phyloP scores from a whole-genome alignment of 2,113 vertebrate genomes.

The Lonchura striata region DNA sequence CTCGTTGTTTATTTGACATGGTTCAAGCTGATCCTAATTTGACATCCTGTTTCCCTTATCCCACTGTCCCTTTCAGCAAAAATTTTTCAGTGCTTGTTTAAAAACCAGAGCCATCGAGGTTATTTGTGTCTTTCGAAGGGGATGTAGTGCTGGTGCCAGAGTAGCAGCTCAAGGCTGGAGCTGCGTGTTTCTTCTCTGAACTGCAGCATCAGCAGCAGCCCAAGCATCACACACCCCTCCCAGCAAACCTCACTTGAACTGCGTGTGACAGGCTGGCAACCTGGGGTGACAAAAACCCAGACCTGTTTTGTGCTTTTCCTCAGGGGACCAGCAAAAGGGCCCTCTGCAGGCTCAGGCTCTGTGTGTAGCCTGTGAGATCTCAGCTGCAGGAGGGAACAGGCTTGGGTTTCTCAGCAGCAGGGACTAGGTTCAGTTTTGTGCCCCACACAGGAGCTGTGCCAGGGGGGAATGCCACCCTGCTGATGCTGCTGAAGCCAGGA shows the following conservation, averaged over 20 bases:
- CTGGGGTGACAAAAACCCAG: neutral
- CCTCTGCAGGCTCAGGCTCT: accelerated
- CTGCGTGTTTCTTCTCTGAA: neutral
- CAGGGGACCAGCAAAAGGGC: neutral
- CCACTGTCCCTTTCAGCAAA: constrained; percentile 21
- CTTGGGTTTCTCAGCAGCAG: neutral
- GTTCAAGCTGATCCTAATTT: constrained; percentile 46
- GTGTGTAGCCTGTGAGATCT: neutral
- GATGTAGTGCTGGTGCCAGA: neutral
- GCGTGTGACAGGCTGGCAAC: neutral
- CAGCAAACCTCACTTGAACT: neutral
- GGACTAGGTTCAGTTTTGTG: neutral
- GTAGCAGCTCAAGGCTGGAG: neutral
- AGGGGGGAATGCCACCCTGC: neutral
- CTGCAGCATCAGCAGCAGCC: neutral
- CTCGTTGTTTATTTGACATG: neutral
- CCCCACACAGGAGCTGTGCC: neutral
- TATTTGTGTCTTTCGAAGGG: neutral
- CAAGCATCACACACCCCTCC: neutral
- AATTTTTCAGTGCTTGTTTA: neutral
- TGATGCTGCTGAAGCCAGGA: neutral
- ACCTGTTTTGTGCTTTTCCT: neutral
- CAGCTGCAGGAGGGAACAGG: accelerated
- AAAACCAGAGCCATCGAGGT: neutral
- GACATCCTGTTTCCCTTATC: constrained; percentile 22